A percentile compares a stretch with the other conserved stretches of the same genome.
phyloP scores from a whole-genome alignment of 2,797 vertebrate species.

The Uromys caudimaculatus region DNA sequence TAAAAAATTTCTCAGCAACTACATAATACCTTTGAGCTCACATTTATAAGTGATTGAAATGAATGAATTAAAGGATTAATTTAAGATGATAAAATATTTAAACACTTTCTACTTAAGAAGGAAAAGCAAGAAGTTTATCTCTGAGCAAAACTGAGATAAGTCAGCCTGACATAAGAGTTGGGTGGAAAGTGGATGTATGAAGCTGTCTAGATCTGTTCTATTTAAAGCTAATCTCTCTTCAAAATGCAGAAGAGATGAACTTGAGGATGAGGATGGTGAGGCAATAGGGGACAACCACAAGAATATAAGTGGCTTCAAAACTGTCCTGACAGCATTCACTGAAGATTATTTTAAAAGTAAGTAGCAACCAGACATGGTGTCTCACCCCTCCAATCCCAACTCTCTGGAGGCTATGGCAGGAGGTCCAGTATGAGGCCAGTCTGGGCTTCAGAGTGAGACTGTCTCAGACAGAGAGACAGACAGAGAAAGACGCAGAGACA shows the following conservation, averaged over 20 bases:
- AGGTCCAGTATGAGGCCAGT: background rate
- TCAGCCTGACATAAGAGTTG: background rate
- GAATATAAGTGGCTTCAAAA: background rate
- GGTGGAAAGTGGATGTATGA: background rate
- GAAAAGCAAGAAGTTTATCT: background rate
- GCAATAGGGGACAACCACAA: background rate
- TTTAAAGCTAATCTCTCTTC: conserved; percentile 38
- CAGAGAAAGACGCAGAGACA: too few species aligned
- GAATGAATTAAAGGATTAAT: background rate
- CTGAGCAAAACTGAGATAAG: background rate
- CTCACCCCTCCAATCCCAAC: background rate
- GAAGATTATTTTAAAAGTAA: conserved; percentile 25
- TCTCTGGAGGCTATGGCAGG: background rate
- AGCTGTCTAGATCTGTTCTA: background rate
- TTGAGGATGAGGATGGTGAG: background rate
- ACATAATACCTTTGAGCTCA: background rate
- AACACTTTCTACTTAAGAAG: background rate
- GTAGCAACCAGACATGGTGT: background rate
- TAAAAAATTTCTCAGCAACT: conserved; percentile 2
- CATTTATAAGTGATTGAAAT: background rate
- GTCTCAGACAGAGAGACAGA: background rate
- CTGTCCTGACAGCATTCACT: background rate
- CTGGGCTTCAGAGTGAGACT: background rate
- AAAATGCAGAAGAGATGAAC: conserved; percentile 21
- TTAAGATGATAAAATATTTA: conserved; percentile 46